Conservation (phyloP, 2,888 invertebrate species). For the Gisinianus flammeolus region DNA sequence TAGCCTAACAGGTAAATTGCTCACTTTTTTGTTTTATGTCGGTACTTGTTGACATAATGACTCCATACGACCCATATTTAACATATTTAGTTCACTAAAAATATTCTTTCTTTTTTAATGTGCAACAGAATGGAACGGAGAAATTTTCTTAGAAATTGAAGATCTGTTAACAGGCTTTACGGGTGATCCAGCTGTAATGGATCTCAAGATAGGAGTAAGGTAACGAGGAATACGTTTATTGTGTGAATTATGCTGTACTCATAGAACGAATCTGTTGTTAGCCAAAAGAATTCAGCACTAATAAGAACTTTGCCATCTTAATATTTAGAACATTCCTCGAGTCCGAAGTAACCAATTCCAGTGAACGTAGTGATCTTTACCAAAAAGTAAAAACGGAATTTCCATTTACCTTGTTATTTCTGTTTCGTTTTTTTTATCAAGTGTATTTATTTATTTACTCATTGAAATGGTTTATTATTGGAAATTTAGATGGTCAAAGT, state of each 20-base stretch:
- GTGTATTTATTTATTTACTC: no score
- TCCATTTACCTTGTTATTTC: not conserved
- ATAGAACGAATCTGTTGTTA: no score
- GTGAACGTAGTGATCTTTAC: constrained; percentile 84
- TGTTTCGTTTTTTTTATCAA: not conserved
- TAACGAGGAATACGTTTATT: no score
- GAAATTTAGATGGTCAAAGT: constrained; percentile 79
- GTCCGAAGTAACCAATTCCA: constrained; percentile 88
- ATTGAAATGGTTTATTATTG: not conserved
- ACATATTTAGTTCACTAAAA: not conserved
- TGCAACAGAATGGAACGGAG: constrained; percentile 74
- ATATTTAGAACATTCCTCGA: constrained; percentile 79
- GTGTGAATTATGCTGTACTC: no score
- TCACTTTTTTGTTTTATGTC: not conserved
- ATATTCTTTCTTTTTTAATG: not conserved
- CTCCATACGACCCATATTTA: not conserved
- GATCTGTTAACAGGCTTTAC: constrained; percentile 68
- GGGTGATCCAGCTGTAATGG: constrained; percentile 73
- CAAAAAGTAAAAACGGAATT: constrained; percentile 69
- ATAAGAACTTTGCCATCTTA: not conserved
- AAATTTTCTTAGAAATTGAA: constrained; percentile 92
- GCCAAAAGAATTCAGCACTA: no score
- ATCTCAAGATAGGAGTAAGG: constrained; percentile 95
- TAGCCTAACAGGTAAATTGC: constrained; percentile 64
- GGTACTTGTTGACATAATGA: no score